Conservation (phyloP, 2,797 vertebrate genomes). For the Bufotes viridis region DNA sequence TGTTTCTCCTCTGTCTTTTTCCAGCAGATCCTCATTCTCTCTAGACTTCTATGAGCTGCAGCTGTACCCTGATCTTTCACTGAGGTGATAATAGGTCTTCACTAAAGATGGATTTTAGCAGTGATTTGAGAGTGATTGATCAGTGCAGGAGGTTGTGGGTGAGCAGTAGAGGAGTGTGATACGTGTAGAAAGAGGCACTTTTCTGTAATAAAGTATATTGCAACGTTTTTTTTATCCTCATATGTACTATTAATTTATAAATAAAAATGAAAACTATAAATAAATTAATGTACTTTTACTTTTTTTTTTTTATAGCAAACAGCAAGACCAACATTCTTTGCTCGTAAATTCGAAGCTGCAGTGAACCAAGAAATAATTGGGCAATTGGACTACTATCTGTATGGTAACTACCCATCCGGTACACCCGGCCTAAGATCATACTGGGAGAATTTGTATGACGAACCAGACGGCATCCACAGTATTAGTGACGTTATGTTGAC, state of each 20-base stretch:
- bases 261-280: not conserved
- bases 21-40: no score
- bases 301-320: conserved; percentile 83
- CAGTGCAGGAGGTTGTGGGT: no score
- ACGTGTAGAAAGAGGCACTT: no score
- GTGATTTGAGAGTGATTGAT: no score
- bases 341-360: conserved; percentile 96
- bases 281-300: not conserved
- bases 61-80: no score
- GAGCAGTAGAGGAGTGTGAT: no score
- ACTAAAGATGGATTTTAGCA: no score
- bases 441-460: conserved; percentile 94
- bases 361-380: conserved; percentile 97
- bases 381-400: conserved; percentile 92
- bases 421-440: conserved; percentile 86
- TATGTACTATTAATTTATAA: no score
- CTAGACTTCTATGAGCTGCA: no score
- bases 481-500: conserved; percentile 88
- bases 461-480: conserved; percentile 85
- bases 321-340: conserved; percentile 94
- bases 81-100: no score
- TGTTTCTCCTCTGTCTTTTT: no score
- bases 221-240: not conserved
- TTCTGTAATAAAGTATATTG: no score
- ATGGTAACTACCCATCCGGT: conserved; percentile 84